Evolutionary conservation across 2,888 invertebrate genomes (phyloP), one percentile per base, ranked within the genome.

Genomic region (Brachyptera risi): DNA sequence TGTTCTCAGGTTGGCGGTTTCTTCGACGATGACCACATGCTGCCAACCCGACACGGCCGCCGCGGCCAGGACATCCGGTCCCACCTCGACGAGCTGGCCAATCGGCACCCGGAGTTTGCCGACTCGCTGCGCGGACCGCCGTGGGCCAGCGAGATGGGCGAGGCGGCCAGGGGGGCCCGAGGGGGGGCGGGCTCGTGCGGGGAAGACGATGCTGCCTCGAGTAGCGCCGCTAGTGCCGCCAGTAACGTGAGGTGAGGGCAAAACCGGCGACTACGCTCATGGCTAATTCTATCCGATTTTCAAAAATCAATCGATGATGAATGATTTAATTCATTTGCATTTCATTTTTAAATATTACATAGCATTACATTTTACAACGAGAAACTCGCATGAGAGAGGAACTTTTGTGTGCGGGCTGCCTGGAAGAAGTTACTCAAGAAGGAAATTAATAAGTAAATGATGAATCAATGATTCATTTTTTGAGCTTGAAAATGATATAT

Each of bases 21-120:
- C 70, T 86, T 86, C 66, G 87, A 87, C 73, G 85, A 86, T 72
- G 82, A 83, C 70, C 80, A 80, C 69, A 79, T 80, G 68, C 78
- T 79, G 60, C 7, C 7, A 7, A 11, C 7, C 11, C 7, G 44
- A 3, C 78, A 82, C 64, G 78, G 79, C 67, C 79, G 81, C 72
- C 75, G 76, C 7, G 73, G 76, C 27, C 68, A 69, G 64, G 75
- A 75, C 67, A 73, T 78, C 27, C 71, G 76, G 27, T 71, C 77
- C 0, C 80, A 81, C 63, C 79, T 88, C 73, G 86, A 87, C 75
- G 84, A 87, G 71, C 78, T 88, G 67, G 87, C 86, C 47, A 78
- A 84, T 66, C 80, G 87, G 11, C 87, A 88, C 73, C 89, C 89
- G 37, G 87, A 88, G 73, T 83, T 89, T 70, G 87, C 88, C 64